Conservation (phyloP, 2,888 invertebrate species). For the Leptopilina myrica region DNA sequence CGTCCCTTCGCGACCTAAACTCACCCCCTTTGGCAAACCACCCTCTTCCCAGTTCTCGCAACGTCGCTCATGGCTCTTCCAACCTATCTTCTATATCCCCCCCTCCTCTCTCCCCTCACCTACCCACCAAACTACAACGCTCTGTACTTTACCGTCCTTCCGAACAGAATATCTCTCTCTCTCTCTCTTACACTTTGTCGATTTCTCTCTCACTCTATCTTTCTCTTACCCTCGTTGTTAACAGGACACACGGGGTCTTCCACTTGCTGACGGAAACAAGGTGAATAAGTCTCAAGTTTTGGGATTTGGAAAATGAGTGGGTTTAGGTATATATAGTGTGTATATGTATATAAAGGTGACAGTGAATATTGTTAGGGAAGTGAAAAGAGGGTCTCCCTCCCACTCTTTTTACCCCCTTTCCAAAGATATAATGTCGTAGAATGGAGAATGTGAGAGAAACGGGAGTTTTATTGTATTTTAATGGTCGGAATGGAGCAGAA, state of each 20-base stretch:
- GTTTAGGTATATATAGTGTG: background rate
- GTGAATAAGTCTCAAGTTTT: constrained; percentile 31
- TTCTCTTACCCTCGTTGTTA: constrained; percentile 26
- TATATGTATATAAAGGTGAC: background rate
- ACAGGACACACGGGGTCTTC: constrained; percentile 34
- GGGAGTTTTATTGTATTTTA: constrained; percentile 15
- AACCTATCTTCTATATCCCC: constrained; percentile 25
- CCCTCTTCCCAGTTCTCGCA: constrained; percentile 43
- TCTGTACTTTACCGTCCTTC: constrained; percentile 39
- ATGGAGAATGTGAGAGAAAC: constrained; percentile 8
- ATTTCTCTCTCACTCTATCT: constrained; percentile 40
- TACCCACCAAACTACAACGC: constrained; percentile 44
- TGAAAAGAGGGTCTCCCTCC: background rate
- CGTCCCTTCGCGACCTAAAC: constrained; percentile 47
- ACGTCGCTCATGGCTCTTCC: constrained; percentile 52
- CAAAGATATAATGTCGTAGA: background rate
- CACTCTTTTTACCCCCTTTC: background rate
- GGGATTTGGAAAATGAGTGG: constrained; percentile 4
- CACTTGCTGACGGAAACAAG: constrained; percentile 36
- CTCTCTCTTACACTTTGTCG: constrained; percentile 19
- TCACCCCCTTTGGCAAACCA: constrained; percentile 40
- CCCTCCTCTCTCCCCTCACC: constrained; percentile 35
- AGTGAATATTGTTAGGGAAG: constrained; percentile 1
- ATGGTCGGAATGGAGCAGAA: background rate
- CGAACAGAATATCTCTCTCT: constrained; percentile 36